Evolutionary conservation across 2,888 invertebrate genomes (phyloP).

Genomic region (Atethmia centrago): DNA sequence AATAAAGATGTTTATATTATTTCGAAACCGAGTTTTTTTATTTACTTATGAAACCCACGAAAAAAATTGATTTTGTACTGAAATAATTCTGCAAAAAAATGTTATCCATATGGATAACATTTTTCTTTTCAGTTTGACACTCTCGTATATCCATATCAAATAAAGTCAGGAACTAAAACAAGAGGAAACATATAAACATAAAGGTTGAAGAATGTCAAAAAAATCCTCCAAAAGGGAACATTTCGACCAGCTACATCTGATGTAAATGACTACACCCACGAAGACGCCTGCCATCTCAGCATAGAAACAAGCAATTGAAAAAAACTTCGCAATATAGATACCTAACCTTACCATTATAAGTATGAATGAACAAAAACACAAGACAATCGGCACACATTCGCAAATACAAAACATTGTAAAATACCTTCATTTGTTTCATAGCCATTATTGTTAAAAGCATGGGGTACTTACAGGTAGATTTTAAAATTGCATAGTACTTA

Average conservation of each 20-base stretch:
- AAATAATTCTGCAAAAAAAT: too few relatives aligned
- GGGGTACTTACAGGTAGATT: conserved; percentile 35
- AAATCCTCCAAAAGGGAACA: background rate
- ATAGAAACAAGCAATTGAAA: conserved; percentile 3
- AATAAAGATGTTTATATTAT: conserved; percentile 84
- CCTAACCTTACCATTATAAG: conserved; percentile 19
- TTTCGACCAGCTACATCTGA: background rate
- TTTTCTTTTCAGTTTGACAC: background rate
- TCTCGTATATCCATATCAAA: background rate
- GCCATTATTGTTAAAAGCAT: conserved; percentile 18
- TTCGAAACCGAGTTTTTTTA: conserved; percentile 44
- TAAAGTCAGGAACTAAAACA: background rate
- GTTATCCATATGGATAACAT: background rate
- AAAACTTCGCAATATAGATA: conserved; percentile 30
- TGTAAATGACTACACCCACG: background rate
- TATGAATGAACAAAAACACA: conserved; percentile 29
- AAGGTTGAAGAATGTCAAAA: background rate
- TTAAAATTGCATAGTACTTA: background rate
- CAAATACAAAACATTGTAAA: conserved; percentile 31
- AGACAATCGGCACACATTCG: conserved; percentile 44
- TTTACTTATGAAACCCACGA: conserved; percentile 8
- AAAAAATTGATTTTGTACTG: background rate
- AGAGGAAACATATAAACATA: background rate
- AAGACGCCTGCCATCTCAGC: background rate
- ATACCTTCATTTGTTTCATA: conserved; percentile 26